Base-by-base conservation (phyloP, 2,797 vertebrate species). In the Hydrolagus colliei region DNA sequence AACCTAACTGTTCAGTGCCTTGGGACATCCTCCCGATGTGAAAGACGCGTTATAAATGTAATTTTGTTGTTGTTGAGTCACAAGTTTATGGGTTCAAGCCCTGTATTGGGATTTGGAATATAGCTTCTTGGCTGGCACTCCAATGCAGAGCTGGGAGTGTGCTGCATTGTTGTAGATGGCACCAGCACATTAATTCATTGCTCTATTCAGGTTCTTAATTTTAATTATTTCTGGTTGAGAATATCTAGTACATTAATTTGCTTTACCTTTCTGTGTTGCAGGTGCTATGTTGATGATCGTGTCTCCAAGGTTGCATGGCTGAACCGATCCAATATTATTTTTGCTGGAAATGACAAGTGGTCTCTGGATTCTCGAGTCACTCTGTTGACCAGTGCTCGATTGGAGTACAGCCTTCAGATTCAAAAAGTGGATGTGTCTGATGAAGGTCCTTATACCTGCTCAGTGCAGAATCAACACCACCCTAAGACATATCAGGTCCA, bases 261-360 rank as follows among this genome's bases (percentile, higher is more conserved):
- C 61, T 92, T 20, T 86, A 71, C 76, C 65, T 87, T 52, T 52
- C 41, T 52, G 41, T 52, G 41, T 73, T 86, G 14, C 91, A 99
- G 98, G 94, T 99, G 98, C 90, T 96, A 96, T 82, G 96, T 99
- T 92, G 98, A 99, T 91, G 98, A 99, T 90, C 98, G 96, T 93
- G 96, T 96, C 90, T 98, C 97, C 18, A 99, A 96, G 90, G 98
- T 98, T 91, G 98, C 98, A 88, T 99, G 98, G 98, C 94, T 99
- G 93, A 99, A 99, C 93, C 97, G 98, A 90, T 99, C 98, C 0
- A 98, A 97, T 91, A 99, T 99, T 93, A 99, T 99, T 93, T 99
- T 98, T 88, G 97, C 97, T 67, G 97, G 97, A 74, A 95, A 97
- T 86, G 98, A 99, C 93, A 99, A 99, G 91, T 99, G 98, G 98